A percentile compares a stretch with the other conserved stretches of the same genome.
Conservation (phyloP, 1,140 invertebrate genomes). For the Nasonia longicornis region DNA sequence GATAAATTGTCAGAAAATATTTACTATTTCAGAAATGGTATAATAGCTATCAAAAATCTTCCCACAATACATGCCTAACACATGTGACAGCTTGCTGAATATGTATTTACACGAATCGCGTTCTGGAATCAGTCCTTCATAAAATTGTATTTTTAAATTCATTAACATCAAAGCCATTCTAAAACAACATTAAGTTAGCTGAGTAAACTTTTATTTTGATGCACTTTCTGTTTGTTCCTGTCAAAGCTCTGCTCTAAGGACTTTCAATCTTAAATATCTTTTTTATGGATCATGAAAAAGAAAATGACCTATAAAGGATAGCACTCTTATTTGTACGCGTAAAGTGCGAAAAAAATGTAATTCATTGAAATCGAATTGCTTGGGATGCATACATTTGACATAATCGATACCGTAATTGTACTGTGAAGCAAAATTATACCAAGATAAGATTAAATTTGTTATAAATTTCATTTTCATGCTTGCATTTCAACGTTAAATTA, state of each 20-base stretch:
- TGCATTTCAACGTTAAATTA: neutral
- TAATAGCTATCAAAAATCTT: constrained; percentile 34
- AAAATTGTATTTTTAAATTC: constrained; percentile 57
- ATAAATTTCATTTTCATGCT: neutral
- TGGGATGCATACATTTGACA: constrained; percentile 39
- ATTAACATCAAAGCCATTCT: constrained; percentile 46
- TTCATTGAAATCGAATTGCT: constrained; percentile 25
- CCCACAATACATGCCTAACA: constrained; percentile 55
- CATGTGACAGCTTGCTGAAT: constrained; percentile 51
- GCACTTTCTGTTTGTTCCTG: constrained; percentile 18
- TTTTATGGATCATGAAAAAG: constrained; percentile 20
- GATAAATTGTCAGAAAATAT: neutral
- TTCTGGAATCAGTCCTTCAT: constrained; percentile 61
- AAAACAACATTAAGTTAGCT: constrained; percentile 39
- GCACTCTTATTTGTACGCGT: constrained; percentile 33
- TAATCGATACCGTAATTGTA: constrained; percentile 41
- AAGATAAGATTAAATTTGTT: constrained; percentile 33
- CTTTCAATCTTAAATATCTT: constrained; percentile 20
- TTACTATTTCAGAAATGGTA: constrained; percentile 6
- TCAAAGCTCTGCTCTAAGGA: constrained; percentile 31
- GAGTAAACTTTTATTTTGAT: constrained; percentile 5
- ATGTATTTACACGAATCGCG: constrained; percentile 55
- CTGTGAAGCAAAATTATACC: constrained; percentile 37
- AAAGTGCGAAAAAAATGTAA: constrained; percentile 35
- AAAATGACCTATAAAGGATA: constrained; percentile 12